phyloP scores from a whole-genome alignment of 2,888 invertebrate species.

The Blastobasis adustella region DNA sequence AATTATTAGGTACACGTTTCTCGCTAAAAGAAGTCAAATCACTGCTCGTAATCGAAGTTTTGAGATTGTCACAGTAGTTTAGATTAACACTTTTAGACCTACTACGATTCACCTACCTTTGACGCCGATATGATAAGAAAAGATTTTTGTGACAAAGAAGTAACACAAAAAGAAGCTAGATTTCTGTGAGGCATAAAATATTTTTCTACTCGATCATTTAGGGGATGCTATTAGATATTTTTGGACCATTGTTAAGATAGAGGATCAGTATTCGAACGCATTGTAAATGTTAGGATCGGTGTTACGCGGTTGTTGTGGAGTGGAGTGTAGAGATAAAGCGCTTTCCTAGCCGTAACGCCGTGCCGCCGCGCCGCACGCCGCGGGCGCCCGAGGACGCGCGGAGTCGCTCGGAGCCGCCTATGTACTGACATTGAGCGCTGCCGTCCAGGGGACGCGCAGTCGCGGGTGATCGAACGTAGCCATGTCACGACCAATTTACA shows the following conservation, averaged over 20 bases:
- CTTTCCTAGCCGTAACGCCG: conserved; percentile 45
- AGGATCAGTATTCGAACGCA: conserved; percentile 59
- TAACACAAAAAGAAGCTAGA: conserved; percentile 41
- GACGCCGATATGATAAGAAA: conserved; percentile 35
- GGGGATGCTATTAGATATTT: conserved; percentile 72
- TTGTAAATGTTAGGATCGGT: conserved; percentile 54
- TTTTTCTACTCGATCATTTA: conserved; percentile 73
- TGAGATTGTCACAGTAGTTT: conserved; percentile 63
- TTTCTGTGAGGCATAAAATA: conserved; percentile 65
- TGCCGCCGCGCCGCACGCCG: too few species aligned
- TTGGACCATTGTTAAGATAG: conserved; percentile 73
- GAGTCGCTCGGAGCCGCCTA: too few species aligned
- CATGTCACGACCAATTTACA: too few species aligned
- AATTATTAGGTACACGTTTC: too few species aligned
- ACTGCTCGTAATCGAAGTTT: conserved; percentile 32
- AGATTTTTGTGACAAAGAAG: conserved; percentile 37
- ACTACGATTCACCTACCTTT: conserved; percentile 36
- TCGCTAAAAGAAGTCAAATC: too few species aligned
- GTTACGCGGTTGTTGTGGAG: conserved; percentile 42
- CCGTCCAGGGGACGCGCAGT: too few species aligned
- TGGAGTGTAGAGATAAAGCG: conserved; percentile 39
- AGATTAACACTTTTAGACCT: conserved; percentile 68
- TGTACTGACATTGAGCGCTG: too few species aligned
- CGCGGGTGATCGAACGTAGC: too few species aligned
- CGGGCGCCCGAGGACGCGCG: too few species aligned